These are phyloP conservation scores for Aphelenchoides avenae DNA, from an alignment of 1,140 invertebrate species.

Conservation along the genomic window DNA sequence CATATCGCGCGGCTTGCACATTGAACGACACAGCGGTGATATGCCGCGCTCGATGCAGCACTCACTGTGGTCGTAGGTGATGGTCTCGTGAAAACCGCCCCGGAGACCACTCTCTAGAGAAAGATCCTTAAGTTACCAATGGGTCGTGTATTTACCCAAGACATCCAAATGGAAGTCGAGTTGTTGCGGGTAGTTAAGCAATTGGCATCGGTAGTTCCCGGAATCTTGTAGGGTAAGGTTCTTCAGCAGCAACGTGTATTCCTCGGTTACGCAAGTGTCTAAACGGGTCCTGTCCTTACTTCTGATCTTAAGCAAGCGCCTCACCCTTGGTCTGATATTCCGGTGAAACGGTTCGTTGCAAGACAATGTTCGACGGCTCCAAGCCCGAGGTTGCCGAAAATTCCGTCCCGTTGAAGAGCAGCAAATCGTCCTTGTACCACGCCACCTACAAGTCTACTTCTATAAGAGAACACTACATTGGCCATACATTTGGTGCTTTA, in stretches of 20 bases:
- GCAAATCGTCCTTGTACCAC: constrained; percentile 41
- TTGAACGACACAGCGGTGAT: constrained; percentile 38
- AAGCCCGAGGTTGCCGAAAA: constrained; percentile 39
- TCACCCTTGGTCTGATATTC: constrained; percentile 14
- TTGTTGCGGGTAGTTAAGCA: constrained; percentile 37
- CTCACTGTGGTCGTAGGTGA: constrained; percentile 40
- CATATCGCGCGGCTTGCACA: constrained; percentile 44
- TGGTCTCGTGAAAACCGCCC: constrained; percentile 30
- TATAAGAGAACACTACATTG: not conserved
- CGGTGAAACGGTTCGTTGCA: constrained; percentile 16
- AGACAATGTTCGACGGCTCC: constrained; percentile 34
- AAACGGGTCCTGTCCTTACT: not conserved
- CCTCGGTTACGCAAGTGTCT: constrained; percentile 37
- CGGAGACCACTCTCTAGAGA: constrained; percentile 38
- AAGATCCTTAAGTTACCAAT: constrained; percentile 13
- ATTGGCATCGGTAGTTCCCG: constrained; percentile 40
- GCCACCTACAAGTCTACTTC: constrained; percentile 28
- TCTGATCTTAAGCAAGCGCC: not conserved
- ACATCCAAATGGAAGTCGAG: constrained; percentile 44
- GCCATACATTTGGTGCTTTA: not conserved
- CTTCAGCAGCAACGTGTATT: constrained; percentile 35
- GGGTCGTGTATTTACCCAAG: constrained; percentile 21
- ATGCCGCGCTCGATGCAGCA: constrained; percentile 41
- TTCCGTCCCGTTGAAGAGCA: constrained; percentile 44
- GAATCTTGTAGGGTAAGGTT: constrained; percentile 39